These are phyloP conservation scores for Limenitis arthemis DNA, from an alignment of 2,888 invertebrate species.

Conservation along the genomic window DNA sequence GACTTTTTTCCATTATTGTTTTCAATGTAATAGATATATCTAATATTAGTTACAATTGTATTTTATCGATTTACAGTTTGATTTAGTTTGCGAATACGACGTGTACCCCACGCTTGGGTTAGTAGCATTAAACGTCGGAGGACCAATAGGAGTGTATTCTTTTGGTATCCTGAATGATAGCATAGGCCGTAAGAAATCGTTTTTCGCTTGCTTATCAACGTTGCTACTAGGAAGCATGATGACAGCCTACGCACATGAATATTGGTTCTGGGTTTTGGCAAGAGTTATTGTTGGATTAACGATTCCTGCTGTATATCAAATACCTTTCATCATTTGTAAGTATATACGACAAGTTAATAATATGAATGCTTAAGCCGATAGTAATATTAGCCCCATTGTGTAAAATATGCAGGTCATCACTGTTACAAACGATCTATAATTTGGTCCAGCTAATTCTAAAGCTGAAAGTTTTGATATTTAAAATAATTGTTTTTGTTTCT, in stretches of 20 bases:
- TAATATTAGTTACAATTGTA: neutral
- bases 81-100: constrained; percentile 89
- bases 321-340: constrained; percentile 95
- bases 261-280: constrained; percentile 88
- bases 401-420: constrained; percentile 94
- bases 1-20: too few relatives aligned
- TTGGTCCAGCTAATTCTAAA: constrained; percentile 91
- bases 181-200: constrained; percentile 87
- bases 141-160: constrained; percentile 90
- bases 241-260: constrained; percentile 83
- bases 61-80: constrained; percentile 76
- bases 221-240: constrained; percentile 84
- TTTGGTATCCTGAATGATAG: constrained; percentile 91
- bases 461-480: constrained; percentile 67
- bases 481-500: too few relatives aligned
- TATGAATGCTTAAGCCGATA: constrained; percentile 47
- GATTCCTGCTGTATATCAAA: constrained; percentile 93
- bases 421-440: constrained; percentile 92
- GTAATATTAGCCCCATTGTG: constrained; percentile 86
- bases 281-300: constrained; percentile 90
- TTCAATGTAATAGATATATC: too few relatives aligned
- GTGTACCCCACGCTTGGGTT: constrained; percentile 91
- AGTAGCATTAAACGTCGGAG: constrained; percentile 89
- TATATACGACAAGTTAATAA: constrained; percentile 26
- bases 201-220: constrained; percentile 88